phyloP scores from a whole-genome alignment of 2,113 vertebrate genomes.

The Trogon surrucura region DNA sequence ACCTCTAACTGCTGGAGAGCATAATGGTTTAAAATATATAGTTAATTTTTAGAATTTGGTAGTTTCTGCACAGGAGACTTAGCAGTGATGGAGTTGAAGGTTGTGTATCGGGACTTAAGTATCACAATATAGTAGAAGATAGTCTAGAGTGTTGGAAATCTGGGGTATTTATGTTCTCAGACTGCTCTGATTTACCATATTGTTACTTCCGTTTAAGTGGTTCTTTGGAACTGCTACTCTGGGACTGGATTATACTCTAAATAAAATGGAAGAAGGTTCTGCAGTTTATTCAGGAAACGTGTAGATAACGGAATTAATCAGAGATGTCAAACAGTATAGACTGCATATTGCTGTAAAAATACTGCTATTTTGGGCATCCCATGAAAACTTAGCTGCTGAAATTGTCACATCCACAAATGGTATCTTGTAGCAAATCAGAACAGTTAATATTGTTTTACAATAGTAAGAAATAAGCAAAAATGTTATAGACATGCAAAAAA shows the following conservation, averaged over 20 bases:
- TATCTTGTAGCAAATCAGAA: not conserved
- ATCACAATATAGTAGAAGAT: not conserved
- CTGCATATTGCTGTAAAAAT: not conserved
- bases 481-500: not conserved
- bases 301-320: not conserved
- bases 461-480: not conserved
- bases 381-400: not conserved
- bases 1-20: not conserved
- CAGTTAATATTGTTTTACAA: not conserved
- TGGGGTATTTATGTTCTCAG: not conserved
- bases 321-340: not conserved
- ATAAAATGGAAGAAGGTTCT: not conserved
- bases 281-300: not conserved
- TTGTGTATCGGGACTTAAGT: accelerated
- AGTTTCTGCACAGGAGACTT: not conserved
- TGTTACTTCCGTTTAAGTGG: not conserved
- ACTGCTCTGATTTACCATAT: not conserved
- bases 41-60: not conserved
- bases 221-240: not conserved
- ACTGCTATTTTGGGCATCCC: not conserved
- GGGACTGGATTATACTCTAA: not conserved
- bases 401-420: accelerated
- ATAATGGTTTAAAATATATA: not conserved
- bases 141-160: not conserved
- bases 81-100: not conserved